Conservation (phyloP, 2,113 vertebrate genomes). For the Daboia siamensis region DNA sequence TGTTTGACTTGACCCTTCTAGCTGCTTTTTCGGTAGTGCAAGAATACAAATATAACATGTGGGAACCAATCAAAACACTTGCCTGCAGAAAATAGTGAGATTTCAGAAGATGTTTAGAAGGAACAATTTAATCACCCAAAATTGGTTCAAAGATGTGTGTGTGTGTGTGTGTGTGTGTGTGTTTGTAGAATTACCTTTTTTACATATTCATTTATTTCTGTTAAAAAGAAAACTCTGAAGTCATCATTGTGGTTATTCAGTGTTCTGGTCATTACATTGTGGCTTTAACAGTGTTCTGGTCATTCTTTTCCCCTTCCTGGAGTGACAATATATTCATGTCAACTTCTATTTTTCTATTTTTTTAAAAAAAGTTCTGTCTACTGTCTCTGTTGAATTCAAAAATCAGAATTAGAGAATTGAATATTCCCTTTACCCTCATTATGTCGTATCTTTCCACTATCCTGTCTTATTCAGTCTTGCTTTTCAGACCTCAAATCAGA, state of each 20-base stretch:
- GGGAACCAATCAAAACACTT: neutral
- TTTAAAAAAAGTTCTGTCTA: neutral
- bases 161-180: no score
- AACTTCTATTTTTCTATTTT: neutral
- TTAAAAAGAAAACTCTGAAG: neutral
- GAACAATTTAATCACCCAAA: neutral
- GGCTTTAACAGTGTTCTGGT: neutral
- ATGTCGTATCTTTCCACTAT: neutral
- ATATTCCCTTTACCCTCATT: neutral
- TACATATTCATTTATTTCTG: neutral
- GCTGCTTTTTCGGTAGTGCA: neutral
- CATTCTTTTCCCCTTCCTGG: neutral
- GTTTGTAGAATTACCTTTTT: neutral
- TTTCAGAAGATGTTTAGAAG: neutral
- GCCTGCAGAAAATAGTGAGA: neutral
- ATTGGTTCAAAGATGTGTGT: neutral
- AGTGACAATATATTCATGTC: neutral
- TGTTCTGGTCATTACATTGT: neutral
- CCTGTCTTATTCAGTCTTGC: neutral
- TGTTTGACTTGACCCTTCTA: neutral
- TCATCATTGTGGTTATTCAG: neutral
- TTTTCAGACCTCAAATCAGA: neutral
- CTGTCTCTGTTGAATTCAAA: neutral
- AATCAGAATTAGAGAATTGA: neutral
- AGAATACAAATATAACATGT: neutral